Evolutionary conservation across 2,888 invertebrate species (phyloP).

Genomic region (Caenorhabditis macrosperma): DNA sequence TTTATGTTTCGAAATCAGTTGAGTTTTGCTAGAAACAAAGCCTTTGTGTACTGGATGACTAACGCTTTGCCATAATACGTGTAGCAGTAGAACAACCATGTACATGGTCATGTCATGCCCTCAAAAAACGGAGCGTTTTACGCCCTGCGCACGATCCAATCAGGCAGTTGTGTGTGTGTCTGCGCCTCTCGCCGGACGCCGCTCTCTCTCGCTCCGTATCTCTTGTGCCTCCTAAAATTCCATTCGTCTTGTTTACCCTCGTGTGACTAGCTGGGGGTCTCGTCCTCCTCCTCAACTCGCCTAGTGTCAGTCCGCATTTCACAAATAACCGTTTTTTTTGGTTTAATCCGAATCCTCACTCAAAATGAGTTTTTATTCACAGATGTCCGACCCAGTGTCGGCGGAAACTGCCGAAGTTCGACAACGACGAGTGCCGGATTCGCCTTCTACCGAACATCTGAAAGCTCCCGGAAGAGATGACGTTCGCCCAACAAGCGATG

Average conservation of each 20-base stretch:
- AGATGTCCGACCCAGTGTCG: constrained; percentile 38
- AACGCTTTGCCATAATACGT: neutral
- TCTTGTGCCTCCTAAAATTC: constrained; percentile 26
- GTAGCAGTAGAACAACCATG: neutral
- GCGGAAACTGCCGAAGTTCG: constrained; percentile 54
- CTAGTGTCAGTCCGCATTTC: constrained; percentile 3
- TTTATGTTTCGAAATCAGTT: neutral
- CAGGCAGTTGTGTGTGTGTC: constrained; percentile 19
- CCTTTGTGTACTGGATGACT: neutral
- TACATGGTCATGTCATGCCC: neutral
- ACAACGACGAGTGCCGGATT: constrained; percentile 47
- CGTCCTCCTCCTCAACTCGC: neutral
- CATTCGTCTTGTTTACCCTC: constrained; percentile 42
- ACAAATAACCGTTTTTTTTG: neutral
- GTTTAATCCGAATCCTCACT: neutral
- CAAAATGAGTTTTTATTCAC: too few relatives aligned
- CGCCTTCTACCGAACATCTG: constrained; percentile 13
- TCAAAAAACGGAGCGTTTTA: neutral
- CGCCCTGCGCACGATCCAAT: constrained; percentile 41
- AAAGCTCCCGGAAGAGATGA: constrained; percentile 43
- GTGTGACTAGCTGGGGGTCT: constrained; percentile 35
- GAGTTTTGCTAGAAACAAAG: neutral
- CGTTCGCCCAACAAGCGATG: constrained; percentile 70
- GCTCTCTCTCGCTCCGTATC: constrained; percentile 5
- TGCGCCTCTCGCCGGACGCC: constrained; percentile 22